These are phyloP conservation scores for Euwallacea similis DNA, from an alignment of 1,140 invertebrate genomes.

Conservation along the genomic window DNA sequence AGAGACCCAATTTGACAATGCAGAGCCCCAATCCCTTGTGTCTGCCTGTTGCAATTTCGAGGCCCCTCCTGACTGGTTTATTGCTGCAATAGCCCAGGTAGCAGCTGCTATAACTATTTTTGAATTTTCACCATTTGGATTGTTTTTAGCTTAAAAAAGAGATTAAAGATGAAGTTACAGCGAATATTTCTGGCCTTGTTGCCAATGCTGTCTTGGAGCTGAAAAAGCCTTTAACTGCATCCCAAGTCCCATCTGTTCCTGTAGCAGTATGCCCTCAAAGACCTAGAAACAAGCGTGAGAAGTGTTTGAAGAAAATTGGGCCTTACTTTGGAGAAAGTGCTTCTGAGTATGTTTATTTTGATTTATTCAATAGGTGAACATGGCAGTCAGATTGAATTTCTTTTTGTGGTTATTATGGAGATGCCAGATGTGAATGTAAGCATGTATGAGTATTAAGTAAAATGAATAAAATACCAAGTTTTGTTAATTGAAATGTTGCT, in stretches of 20 bases:
- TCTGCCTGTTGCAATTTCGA: slow-evolving; percentile 34
- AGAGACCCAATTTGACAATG: slow-evolving; percentile 42
- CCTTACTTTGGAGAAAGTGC: slow-evolving; percentile 9
- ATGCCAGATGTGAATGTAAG: no score
- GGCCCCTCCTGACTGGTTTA: slow-evolving; percentile 52
- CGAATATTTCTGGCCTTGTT: slow-evolving; percentile 28
- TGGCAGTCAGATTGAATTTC: no score
- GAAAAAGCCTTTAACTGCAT: slow-evolving; percentile 28
- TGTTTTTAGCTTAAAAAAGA: slow-evolving; percentile 49
- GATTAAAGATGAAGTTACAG: slow-evolving; percentile 41
- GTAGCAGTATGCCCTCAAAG: background rate
- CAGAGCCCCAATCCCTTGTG: slow-evolving; percentile 25
- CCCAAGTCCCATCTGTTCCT: background rate
- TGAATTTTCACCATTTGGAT: slow-evolving; percentile 39
- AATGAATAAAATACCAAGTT: no score
- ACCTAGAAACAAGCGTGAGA: slow-evolving; percentile 41
- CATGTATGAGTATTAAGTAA: no score
- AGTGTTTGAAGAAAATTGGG: slow-evolving; percentile 39
- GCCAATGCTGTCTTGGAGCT: slow-evolving; percentile 22
- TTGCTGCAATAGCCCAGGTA: slow-evolving; percentile 42
- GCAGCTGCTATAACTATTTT: background rate
- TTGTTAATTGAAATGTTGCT: no score
- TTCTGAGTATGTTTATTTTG: slow-evolving; percentile 34
- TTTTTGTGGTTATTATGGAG: no score
- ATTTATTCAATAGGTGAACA: no score